A percentile compares a stretch with the other conserved stretches of the same genome.
These are phyloP conservation scores for Nycticebus coucang DNA, from an alignment of 2,113 vertebrate species.

Conservation along the genomic window DNA sequence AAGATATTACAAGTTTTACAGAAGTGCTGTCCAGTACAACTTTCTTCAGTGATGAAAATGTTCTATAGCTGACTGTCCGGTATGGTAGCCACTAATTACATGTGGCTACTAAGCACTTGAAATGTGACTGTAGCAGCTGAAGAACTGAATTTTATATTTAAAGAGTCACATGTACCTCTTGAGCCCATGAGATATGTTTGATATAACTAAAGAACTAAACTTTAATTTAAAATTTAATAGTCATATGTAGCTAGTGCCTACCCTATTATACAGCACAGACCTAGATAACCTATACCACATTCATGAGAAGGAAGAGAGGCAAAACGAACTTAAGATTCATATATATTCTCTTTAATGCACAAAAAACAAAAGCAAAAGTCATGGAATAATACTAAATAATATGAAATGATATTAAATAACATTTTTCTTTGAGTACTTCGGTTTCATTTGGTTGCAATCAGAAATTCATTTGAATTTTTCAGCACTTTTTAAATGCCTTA, in stretches of 20 bases:
- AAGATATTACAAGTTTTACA: not conserved
- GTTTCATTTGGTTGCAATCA: not conserved
- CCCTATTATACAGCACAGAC: not conserved
- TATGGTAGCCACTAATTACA: not conserved
- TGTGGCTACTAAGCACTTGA: not conserved
- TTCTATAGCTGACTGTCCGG: not conserved
- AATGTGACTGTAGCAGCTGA: constrained; percentile 5
- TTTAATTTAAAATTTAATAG: constrained; percentile 6
- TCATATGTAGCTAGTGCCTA: not conserved
- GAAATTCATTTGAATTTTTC: constrained; percentile 9
- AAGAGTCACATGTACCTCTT: not conserved
- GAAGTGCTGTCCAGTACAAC: not conserved
- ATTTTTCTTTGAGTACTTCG: constrained; percentile 3
- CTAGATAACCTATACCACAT: not conserved
- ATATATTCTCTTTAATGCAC: not conserved
- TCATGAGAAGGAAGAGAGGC: not conserved
- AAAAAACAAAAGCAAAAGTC: not conserved
- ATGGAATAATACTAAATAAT: not conserved
- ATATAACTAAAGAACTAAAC: not conserved
- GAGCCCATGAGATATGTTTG: not conserved
- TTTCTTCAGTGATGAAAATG: not conserved
- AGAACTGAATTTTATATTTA: not conserved
- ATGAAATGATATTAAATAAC: not conserved
- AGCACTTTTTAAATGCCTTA: constrained; percentile 17
- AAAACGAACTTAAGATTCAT: constrained; percentile 17